Percentiles rank a stretch among this genome's conserved stretches.
These are phyloP conservation scores for Yponomeuta plumbellus DNA, from an alignment of 2,888 invertebrate species.

Conservation along the genomic window DNA sequence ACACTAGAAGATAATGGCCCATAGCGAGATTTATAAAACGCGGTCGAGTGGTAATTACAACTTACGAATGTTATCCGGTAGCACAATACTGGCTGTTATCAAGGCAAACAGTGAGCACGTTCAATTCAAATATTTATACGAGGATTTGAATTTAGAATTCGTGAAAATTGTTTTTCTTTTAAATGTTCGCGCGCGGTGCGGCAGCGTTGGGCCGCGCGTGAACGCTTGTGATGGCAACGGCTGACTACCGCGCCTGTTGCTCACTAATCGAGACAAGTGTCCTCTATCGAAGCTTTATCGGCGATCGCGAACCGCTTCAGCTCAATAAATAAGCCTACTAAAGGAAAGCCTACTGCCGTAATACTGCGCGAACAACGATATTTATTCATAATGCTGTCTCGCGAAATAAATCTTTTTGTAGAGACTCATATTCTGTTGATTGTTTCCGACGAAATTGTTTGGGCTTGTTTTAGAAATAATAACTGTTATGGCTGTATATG, in stretches of 20 bases:
- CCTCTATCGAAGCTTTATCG: constrained; percentile 31
- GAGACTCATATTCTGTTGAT: background rate
- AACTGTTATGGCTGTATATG: background rate
- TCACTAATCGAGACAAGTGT: background rate
- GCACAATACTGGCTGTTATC: constrained; percentile 35
- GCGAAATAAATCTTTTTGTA: background rate
- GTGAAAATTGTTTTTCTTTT: constrained; percentile 23
- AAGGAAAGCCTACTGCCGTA: constrained; percentile 28
- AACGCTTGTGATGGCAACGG: constrained; percentile 23
- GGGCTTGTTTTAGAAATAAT: background rate
- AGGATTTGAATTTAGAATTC: constrained; percentile 26
- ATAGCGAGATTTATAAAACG: constrained; percentile 38
- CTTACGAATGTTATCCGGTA: constrained; percentile 38
- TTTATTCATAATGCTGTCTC: background rate
- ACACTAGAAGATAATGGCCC: constrained; percentile 36
- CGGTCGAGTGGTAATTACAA: constrained; percentile 25
- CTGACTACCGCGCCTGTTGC: constrained; percentile 26
- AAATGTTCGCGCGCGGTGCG: constrained; percentile 15
- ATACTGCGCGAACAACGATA: background rate
- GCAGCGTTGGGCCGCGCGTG: constrained; percentile 24
- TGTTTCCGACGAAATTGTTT: background rate
- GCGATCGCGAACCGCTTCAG: constrained; percentile 23
- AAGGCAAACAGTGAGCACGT: constrained; percentile 29
- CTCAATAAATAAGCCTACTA: constrained; percentile 27
- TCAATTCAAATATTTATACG: constrained; percentile 21